Evolutionary conservation across 1,140 invertebrate genomes (phyloP), one percentile per base, ranked within the genome.

Genomic region (Reticulitermes speratus): DNA sequence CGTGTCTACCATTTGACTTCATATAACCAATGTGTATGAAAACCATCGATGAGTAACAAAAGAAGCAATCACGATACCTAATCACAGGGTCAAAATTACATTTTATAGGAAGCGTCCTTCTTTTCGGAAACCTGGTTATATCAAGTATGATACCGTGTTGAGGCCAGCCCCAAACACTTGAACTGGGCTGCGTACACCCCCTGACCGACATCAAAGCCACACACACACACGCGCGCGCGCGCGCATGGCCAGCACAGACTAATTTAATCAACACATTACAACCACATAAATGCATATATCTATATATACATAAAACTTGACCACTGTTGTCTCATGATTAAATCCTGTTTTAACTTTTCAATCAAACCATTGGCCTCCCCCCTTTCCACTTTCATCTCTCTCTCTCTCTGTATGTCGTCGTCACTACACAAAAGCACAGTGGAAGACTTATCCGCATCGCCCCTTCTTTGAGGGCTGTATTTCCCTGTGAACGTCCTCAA

Each of bases 241-340:
- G 19, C 52, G n/a, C 25, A 75, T 30, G 16, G 59, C 21, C 21
- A 65, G 65, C 65, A 75, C 65, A 30, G 65, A 75, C 65, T 75
- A 75, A 75, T 75, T 75, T 75, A 75, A 75, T 75, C 65, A 75
- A 75, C 65, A 75, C 65, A 75, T 75, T 75, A 75, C 25, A 75
- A 30, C 65, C n/a, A 30, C 65, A 75, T 75, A 75, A 75, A 75
- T 75, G 65, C 19, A 55, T 55, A 55, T 55, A 55, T 30, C 25
- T 75, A 25, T 75, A 75, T 75, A 75, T 30, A 30, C 65, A 75
- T 30, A 75, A 75, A 75, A 75, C 65, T 75, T 75, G 65, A 75
- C 65, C 65, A 75, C n/a, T 30, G 65, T 75, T 25, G 65, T n/a
- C 65, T 30, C 65, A 75, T 75, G 65, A 75, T 75, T 75, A 75